Base-by-base conservation (phyloP, 2,113 vertebrate species). In the Hemiprocne comata region DNA sequence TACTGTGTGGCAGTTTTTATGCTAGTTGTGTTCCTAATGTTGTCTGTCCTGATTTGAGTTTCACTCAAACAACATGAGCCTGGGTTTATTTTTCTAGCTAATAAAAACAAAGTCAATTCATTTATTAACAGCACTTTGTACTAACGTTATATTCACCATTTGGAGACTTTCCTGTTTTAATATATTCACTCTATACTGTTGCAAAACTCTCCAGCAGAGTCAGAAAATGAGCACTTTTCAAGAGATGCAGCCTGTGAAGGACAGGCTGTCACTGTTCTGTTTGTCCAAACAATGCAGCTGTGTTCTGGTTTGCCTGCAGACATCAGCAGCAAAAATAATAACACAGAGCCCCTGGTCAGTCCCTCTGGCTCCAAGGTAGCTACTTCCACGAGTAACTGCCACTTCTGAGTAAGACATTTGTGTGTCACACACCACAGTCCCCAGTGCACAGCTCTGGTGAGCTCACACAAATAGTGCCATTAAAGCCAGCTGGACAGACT, bases 1-100 rank as follows among this genome's bases (percentile, higher is more conserved):
- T 97, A 96, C 83, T 90, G 90, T 76, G 77, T 89, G 90, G 89
- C 17, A 90, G 73, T 42, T 95, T 92, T 93, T 85, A 82, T 96
- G 57, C 38, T 13, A 23, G 70, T 67, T 85, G 31, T 79, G 76
- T 62, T 87, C 86, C 64, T 92, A 71, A 69, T 58, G 72, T 67
- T 77, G 55, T 64, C 79, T 26, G 15, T 78, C 71, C 80, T 75
- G 62, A 62, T 50, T 6, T 58, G 31, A 69, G 66, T 85, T 93
- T 85, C 80, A 72, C 83, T 78, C 85, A 84, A 88, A 84, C 74
- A 73, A 82, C 62, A 67, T 54, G 44, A 94, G 73, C 36, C 48
- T n/a, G 25, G 5, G 66, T 86, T 96, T 94, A 94, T 96, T 95
- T 89, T 87, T 93, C 77, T 89, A 76, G 77, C 70, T 95, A 76